Base-by-base conservation (phyloP, 2,113 vertebrate genomes). In the Gadus macrocephalus region DNA sequence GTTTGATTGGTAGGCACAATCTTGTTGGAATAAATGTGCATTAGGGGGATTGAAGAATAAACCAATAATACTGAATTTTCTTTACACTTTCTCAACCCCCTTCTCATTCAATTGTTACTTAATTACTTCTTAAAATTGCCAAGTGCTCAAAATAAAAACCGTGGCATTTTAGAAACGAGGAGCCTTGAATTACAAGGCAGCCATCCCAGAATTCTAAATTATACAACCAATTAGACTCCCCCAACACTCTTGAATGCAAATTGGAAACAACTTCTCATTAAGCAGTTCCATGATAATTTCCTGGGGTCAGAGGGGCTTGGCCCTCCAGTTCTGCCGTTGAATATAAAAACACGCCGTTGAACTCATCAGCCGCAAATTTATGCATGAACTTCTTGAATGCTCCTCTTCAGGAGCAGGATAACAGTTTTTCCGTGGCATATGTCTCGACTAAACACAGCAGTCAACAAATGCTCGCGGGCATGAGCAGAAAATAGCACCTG, bases 201-300 rank as follows among this genome's bases (percentile, higher is more conserved):
- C 61, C 20, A 66, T 72, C 72, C 68, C 28, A 25, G 75, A 67
- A 79, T 71, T 3, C 53, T 71, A 68, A 56, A 69, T 73, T 80
- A 79, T 75, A 64, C 66, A 59, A 71, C 79, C 77, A 85, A 85
- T 86, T 84, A 85, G 63, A 53, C 67, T 65, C 9, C 20, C 63
- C 59, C 53, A 76, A 76, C 56, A 66, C 69, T 78, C 59, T 35
- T 81, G 78, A 86, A 86, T 89, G 69, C 77, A 78, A 80, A 87
- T 84, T 73, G 74, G 63, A 67, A 75, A 82, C 12, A 84, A 76
- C 27, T 76, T 84, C 78, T 81, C 74, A 82, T 85, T 83, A 86
- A 82, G 65, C 53, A 70, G 38, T 82, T 78, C 78, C 78, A 81
- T 74, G 67, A 83, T 78, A 6, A 80, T 80, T 83, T 84, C 61